Evolutionary conservation across 2,113 vertebrate species (phyloP), one percentile per base, ranked within the genome.

Genomic region (Rallus limicola): DNA sequence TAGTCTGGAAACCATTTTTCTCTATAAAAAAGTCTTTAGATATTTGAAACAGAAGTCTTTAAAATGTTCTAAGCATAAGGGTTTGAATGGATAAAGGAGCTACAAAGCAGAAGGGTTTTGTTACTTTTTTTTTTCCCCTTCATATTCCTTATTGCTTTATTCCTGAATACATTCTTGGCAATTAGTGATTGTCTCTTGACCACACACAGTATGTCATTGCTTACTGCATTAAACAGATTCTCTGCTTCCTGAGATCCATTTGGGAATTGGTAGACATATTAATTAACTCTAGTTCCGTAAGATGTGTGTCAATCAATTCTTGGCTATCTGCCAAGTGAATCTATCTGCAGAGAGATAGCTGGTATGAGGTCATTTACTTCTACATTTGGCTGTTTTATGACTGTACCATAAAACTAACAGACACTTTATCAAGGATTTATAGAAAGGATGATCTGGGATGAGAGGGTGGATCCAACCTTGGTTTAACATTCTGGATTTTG

Each of bases 191-290:
- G 84, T 94, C 85, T 97, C 86, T 93, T 98, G 97, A 97, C 97
- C 97, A 97, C 96, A 97, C 96, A 87, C 82, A 95, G 92, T 92
- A 97, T 96, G 94, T 95, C 95, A 97, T 93, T 97, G 96, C 96
- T 98, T 97, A 93, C 95, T 97, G 77, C 94, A 96, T 97, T 98
- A 97, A 97, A 94, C 84, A 97, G 96, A 97, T 98, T 97, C 97
- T 98, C 91, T 96, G 92, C 96, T 98, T 98, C 97, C 97, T 96
- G 91, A 95, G 86, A 90, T 95, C 78, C 97, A 86, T 92, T 97
- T 97, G 97, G 97, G 97, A 97, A 97, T 98, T 97, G 96, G 93
- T 95, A 97, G 97, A 96, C 95, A 65, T 97, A 97, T 98, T 98
- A 97, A 98, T 98, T 98, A 98, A 97, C 92, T 98, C 95, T 82